Base-by-base conservation (phyloP, 2,888 invertebrate species). In the Drosophila falleni region DNA sequence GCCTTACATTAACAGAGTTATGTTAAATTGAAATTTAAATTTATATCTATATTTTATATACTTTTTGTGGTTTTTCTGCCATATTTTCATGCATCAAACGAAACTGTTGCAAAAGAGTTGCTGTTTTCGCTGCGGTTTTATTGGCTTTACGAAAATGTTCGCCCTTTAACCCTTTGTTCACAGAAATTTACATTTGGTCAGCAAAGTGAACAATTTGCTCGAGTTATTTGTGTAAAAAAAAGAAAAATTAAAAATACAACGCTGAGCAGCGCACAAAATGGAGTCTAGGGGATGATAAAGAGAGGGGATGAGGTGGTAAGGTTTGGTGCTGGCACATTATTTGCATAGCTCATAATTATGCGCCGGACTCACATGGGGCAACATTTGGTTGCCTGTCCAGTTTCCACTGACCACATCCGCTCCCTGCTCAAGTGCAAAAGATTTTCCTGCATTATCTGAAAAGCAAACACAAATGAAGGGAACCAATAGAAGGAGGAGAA, bases 281-380 rank as follows among this genome's bases (percentile, higher is more conserved):
- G 4, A 29, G 26, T 16, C 9, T n/a, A 13, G 16, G 29, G 37
- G 33, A n/a, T 11, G 8, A 54, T 16, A 8, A 19, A n/a, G 19
- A 15, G 51, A 10, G 29, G 41, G 16, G 16, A 3, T 23, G 39
- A 9, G 3, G 15, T 3, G 1, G 23, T 33, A 16, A 19, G 10
- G 51, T 31, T 33, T 19, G 41, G 23, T 16, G 50, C 29, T 50
- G 56, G 41, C 56, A 59, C 82, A 87, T 88, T 80, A 78, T 78
- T 80, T 71, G 71, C 87, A 83, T 89, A 74, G 87, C 89, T 89
- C 81, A 83, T 83, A 83, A 89, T 89, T 83, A 83, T 83, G 80
- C 59, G 33, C 59, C 23, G 47, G 49, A 61, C 60, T 39, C 76
- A 71, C 49, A 58, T 67, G 65, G 16, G 44, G 51, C 29, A 39